A percentile compares a stretch with the other conserved stretches of the same genome.
These are phyloP conservation scores for Microcebus murinus DNA, from an alignment of 2,113 vertebrate genomes.

Conservation along the genomic window DNA sequence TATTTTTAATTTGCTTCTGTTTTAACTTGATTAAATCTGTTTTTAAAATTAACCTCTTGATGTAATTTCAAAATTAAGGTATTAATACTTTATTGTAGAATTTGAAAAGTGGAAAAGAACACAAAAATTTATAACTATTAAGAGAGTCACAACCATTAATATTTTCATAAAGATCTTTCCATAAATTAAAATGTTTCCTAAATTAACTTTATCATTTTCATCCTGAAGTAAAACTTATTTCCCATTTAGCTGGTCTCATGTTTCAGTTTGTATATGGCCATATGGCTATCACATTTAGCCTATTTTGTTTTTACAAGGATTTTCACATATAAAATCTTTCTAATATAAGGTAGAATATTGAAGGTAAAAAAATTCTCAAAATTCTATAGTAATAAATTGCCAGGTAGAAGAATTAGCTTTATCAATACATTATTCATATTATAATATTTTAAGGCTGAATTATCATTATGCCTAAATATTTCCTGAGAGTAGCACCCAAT, in stretches of 20 bases:
- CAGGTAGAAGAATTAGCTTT: conserved; percentile 17
- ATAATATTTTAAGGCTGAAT: conserved; percentile 8
- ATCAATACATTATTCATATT: conserved; percentile 35
- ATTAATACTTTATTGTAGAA: neutral
- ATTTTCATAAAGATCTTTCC: conserved; percentile 28
- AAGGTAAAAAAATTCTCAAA: conserved; percentile 31
- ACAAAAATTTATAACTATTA: conserved; percentile 12
- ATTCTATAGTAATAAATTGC: conserved; percentile 24
- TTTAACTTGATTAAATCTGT: conserved; percentile 38
- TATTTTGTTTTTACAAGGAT: neutral
- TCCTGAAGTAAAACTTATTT: conserved; percentile 28
- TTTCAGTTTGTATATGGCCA: neutral
- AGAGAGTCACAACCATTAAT: neutral
- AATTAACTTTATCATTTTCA: conserved; percentile 32
- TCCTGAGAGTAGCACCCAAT: neutral
- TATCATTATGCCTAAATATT: conserved; percentile 34
- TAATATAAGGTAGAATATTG: neutral
- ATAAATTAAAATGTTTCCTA: conserved; percentile 41
- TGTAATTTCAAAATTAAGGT: conserved; percentile 5
- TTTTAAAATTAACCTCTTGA: neutral
- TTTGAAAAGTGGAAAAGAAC: conserved; percentile 21
- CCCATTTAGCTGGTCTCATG: neutral
- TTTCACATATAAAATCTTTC: neutral
- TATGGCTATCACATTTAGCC: neutral
- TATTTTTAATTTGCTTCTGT: conserved; percentile 46